Percentiles rank a stretch among this genome's conserved stretches.
Evolutionary conservation across 2,797 vertebrate genomes (phyloP).

Genomic region (Xyrichtys novacula): DNA sequence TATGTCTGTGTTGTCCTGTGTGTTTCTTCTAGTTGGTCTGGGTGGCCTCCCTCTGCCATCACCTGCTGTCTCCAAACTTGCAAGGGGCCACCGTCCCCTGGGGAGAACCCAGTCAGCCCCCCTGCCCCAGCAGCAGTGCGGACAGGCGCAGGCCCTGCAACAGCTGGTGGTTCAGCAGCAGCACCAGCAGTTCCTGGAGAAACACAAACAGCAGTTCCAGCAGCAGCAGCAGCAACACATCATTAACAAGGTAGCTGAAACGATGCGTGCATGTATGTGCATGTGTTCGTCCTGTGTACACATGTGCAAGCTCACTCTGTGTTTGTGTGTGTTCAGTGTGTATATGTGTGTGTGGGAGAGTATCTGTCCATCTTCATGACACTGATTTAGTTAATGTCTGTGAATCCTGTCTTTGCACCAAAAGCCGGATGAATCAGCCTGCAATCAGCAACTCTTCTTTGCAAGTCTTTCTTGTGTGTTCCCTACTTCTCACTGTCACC

Average conservation of each 20-base stretch:
- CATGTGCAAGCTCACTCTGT: neutral
- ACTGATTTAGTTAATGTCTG: constrained; percentile 44
- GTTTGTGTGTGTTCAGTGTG: constrained; percentile 10
- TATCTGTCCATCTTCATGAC: constrained; percentile 9
- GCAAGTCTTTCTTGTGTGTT: constrained; percentile 50
- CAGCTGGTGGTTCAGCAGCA: constrained; percentile 99
- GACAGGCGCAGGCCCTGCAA: constrained; percentile 91
- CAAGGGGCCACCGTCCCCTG: constrained; percentile 94
- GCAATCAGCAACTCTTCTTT: constrained; percentile 60
- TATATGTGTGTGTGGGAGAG: constrained; percentile 1
- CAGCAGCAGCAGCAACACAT: constrained; percentile 95
- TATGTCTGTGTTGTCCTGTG: neutral
- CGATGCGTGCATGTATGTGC: neutral
- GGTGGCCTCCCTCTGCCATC: constrained; percentile 90
- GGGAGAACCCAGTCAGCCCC: constrained; percentile 97
- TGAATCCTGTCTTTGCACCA: constrained; percentile 45
- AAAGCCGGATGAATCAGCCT: constrained; percentile 59
- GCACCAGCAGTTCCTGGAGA: constrained; percentile 99
- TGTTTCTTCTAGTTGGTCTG: constrained; percentile 82
- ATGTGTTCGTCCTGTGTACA: neutral
- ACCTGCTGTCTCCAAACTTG: constrained; percentile 94
- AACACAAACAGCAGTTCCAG: constrained; percentile 99
- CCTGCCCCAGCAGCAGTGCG: constrained; percentile 90
- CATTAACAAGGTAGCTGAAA: constrained; percentile 90
- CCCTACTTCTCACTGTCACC: constrained; percentile 71